These are phyloP conservation scores for Alethe diademata DNA, from an alignment of 2,113 vertebrate genomes.

Conservation along the genomic window DNA sequence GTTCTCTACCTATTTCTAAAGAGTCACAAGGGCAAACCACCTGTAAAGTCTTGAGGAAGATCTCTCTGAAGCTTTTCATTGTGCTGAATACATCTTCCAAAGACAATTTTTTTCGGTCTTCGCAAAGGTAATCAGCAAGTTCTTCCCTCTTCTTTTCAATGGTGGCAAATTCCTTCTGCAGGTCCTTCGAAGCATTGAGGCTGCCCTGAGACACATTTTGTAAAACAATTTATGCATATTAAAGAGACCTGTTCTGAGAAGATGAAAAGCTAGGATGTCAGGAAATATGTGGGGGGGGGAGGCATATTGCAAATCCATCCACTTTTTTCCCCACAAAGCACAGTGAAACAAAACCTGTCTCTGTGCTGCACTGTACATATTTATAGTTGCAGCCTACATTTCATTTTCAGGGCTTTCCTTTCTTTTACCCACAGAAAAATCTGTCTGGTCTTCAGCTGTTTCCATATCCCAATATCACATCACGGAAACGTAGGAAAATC, in stretches of 20 bases:
- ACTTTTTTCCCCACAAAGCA: background rate
- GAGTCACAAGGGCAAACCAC: slow-evolving; percentile 72
- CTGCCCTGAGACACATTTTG: slow-evolving; percentile 72
- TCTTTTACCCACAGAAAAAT: background rate
- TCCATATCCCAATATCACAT: background rate
- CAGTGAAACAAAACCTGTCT: background rate
- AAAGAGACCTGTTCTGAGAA: background rate
- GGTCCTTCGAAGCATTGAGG: slow-evolving; percentile 56
- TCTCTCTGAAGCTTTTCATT: slow-evolving; percentile 85
- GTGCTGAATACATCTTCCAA: slow-evolving; percentile 87
- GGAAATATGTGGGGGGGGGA: background rate
- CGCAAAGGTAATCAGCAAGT: slow-evolving; percentile 89
- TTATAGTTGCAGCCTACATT: background rate
- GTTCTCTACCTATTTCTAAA: background rate
- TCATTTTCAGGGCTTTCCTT: background rate
- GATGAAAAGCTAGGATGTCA: background rate
- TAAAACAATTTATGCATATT: background rate
- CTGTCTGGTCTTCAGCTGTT: background rate
- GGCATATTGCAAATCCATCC: background rate
- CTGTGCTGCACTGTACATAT: background rate
- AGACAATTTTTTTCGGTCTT: slow-evolving; percentile 81
- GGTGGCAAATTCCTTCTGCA: slow-evolving; percentile 72
- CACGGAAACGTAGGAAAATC: background rate
- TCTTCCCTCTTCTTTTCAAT: slow-evolving; percentile 78
- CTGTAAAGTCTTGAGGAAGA: slow-evolving; percentile 87